phyloP scores from a whole-genome alignment of 2,888 invertebrate species.

The Caprella mutica region DNA sequence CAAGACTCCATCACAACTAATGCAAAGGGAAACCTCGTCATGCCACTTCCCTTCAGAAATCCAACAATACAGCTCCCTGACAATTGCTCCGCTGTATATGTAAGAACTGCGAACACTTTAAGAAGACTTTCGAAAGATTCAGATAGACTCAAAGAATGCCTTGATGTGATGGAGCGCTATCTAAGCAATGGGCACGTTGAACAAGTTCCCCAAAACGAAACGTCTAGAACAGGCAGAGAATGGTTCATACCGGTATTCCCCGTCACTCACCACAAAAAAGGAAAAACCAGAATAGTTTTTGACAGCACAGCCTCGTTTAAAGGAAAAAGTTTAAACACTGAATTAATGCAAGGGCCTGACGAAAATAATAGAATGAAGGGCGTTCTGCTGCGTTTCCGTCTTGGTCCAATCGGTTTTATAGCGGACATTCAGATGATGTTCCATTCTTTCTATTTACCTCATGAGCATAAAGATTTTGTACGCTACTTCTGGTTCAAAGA shows the following conservation, averaged over 20 bases:
- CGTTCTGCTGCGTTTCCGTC: not conserved
- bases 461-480: not conserved
- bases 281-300: not conserved
- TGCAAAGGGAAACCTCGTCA: not conserved
- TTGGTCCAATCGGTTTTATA: not conserved
- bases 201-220: not conserved
- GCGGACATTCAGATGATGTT: not conserved
- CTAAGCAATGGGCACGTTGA: not conserved
- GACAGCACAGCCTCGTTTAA: not conserved
- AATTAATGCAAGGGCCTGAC: not conserved
- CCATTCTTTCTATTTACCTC: not conserved
- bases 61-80: not conserved
- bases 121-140: not conserved
- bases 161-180: not conserved
- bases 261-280: not conserved
- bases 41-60: not conserved
- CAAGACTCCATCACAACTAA: not conserved
- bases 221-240: not conserved
- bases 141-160: not conserved
- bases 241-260: conserved; percentile 7
- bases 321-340: not conserved
- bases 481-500: not conserved
- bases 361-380: not conserved
- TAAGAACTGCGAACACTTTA: not conserved
- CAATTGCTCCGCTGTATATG: not conserved